Evolutionary conservation across 2,113 vertebrate species (phyloP).

Genomic region (Mixornis gularis): DNA sequence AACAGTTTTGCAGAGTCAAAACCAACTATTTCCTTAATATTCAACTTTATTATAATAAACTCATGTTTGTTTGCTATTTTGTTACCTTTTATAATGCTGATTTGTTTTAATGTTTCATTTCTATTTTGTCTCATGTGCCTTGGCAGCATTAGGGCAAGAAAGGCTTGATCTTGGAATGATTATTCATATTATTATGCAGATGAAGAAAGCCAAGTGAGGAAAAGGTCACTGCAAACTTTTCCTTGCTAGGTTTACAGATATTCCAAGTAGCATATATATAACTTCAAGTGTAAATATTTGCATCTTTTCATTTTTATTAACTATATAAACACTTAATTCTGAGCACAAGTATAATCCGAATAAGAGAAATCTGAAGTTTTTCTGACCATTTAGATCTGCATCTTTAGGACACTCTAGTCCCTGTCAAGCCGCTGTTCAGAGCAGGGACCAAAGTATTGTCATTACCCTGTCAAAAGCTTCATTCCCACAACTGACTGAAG

Average conservation of each 20-base stretch:
- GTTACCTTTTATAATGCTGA: background rate
- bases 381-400: background rate
- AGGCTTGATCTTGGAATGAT: background rate
- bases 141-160: background rate
- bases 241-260: background rate
- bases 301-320: background rate
- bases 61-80: background rate
- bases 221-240: background rate
- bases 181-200: background rate
- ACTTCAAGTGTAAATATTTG: background rate
- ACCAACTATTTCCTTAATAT: background rate
- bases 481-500: background rate
- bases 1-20: background rate
- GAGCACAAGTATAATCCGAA: background rate
- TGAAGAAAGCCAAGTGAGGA: background rate
- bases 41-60: background rate
- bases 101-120: background rate
- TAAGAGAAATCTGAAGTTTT: background rate
- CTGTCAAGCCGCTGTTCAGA: background rate
- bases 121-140: background rate
- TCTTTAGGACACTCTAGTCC: background rate
- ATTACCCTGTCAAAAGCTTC: background rate
- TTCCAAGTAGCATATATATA: background rate
- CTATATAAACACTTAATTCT: background rate
- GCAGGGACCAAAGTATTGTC: fast-evolving